These are phyloP conservation scores for Gibbula magus DNA, from an alignment of 2,888 invertebrate species.

Conservation along the genomic window DNA sequence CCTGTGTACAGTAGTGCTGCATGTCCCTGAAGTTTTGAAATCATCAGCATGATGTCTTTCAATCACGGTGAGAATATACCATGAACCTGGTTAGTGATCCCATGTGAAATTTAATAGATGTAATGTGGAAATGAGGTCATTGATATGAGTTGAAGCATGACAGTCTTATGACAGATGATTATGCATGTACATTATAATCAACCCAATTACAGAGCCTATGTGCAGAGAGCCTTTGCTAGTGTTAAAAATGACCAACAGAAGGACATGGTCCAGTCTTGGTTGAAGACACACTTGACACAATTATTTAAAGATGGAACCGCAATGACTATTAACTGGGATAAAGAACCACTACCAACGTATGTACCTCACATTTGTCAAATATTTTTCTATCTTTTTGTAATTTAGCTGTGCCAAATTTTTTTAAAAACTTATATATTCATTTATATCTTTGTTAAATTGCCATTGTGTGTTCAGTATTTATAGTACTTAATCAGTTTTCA, in stretches of 20 bases:
- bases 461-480: no score
- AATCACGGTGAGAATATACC: no score
- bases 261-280: constrained; percentile 93
- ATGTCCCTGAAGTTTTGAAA: no score
- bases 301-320: constrained; percentile 91
- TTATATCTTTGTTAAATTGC: no score
- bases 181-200: not conserved
- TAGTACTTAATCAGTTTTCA: no score
- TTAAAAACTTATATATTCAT: no score
- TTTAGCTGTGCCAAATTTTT: no score
- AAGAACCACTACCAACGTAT: constrained; percentile 89
- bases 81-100: no score
- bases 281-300: constrained; percentile 94
- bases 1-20: no score
- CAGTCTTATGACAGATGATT: not conserved
- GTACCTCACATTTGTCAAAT: constrained; percentile 29
- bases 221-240: constrained; percentile 92
- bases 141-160: not conserved
- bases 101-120: no score
- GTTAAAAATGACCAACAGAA: constrained; percentile 91
- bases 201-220: constrained; percentile 79
- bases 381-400: not conserved
- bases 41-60: no score
- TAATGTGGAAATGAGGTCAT: not conserved
- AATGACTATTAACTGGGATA: constrained; percentile 94